Percentiles rank a stretch among this genome's conserved stretches.
These are phyloP conservation scores for Hoplostethus mediterraneus DNA, from an alignment of 2,797 vertebrate genomes.

Conservation along the genomic window DNA sequence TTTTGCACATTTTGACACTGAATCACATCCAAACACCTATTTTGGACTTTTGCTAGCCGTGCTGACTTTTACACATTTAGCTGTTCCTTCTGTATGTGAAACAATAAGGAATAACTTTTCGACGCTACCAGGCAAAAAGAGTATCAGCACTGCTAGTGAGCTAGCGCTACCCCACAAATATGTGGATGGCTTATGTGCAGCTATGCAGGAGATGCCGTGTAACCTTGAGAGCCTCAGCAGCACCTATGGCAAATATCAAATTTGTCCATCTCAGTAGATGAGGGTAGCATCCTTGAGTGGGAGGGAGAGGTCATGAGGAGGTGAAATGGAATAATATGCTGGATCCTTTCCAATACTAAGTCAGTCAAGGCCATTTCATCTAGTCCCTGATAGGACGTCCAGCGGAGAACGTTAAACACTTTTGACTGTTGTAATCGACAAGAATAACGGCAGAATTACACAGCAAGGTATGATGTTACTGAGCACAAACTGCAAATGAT, in stretches of 20 bases:
- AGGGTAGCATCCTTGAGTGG: neutral
- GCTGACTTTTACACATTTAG: neutral
- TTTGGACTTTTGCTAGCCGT: neutral
- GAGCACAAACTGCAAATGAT: slow-evolving; percentile 17
- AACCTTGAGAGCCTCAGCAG: neutral
- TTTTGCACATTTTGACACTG: neutral
- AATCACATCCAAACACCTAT: neutral
- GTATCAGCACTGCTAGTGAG: neutral
- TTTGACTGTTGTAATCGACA: neutral
- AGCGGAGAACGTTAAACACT: neutral
- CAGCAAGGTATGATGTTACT: slow-evolving; percentile 9
- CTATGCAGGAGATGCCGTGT: neutral
- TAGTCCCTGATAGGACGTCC: neutral
- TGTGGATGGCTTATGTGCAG: neutral
- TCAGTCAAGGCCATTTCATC: neutral
- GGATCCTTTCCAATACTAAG: neutral
- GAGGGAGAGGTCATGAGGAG: slow-evolving; percentile 17
- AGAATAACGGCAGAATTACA: neutral
- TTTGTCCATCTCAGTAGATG: neutral
- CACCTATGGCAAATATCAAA: slow-evolving; percentile 1
- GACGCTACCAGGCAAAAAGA: neutral
- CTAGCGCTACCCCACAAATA: neutral
- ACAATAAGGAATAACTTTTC: neutral
- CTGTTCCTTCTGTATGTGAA: neutral
- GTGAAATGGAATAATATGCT: neutral